These are phyloP conservation scores for Temnothorax longispinosus DNA, from an alignment of 1,140 invertebrate genomes.

Conservation along the genomic window DNA sequence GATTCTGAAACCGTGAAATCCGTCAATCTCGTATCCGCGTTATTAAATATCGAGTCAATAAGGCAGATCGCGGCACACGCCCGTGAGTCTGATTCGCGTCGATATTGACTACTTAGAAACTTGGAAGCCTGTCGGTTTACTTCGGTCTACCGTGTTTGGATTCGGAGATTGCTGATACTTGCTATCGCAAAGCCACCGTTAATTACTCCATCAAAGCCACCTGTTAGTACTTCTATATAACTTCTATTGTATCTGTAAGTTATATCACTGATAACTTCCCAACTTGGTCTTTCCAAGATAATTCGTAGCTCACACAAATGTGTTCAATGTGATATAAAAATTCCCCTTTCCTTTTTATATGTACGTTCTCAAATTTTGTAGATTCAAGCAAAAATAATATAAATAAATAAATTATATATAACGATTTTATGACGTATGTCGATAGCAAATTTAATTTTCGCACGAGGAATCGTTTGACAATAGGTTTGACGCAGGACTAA, in stretches of 20 bases:
- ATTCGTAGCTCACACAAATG: too few relatives aligned
- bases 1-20: background rate
- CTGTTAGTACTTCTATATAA: conserved; percentile 9
- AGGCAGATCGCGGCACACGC: background rate
- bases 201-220: conserved; percentile 51
- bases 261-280: background rate
- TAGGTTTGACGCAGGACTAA: conserved; percentile 7
- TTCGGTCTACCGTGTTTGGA: conserved; percentile 28
- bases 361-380: background rate
- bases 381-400: background rate
- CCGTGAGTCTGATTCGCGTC: conserved; percentile 2
- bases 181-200: conserved; percentile 36
- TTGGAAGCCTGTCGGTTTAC: conserved; percentile 16
- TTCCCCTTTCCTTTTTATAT: background rate
- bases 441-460: background rate
- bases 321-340: background rate
- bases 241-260: conserved; percentile 22
- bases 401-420: too few relatives aligned
- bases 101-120: conserved; percentile 42
- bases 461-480: background rate
- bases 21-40: background rate
- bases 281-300: background rate
- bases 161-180: conserved; percentile 49
- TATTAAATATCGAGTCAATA: conserved; percentile 21
- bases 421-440: background rate